These are phyloP conservation scores for Gonatopus flavifemur DNA, from an alignment of 1,140 invertebrate genomes.

Conservation along the genomic window DNA sequence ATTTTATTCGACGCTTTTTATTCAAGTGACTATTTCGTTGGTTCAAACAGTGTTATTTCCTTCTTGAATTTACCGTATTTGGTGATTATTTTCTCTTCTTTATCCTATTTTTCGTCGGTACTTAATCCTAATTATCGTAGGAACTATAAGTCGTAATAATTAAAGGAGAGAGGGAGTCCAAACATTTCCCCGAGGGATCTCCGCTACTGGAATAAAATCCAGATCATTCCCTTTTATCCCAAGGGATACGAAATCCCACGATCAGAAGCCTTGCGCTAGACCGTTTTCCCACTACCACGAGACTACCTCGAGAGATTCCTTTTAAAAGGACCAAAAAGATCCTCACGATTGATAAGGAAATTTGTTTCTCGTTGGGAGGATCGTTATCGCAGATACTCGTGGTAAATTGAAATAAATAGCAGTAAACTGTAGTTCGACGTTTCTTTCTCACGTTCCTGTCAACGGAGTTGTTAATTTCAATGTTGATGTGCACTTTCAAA, in stretches of 20 bases:
- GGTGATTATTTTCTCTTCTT: no score
- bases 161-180: conserved; percentile 42
- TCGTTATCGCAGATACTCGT: conserved; percentile 44
- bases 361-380: conserved; percentile 17
- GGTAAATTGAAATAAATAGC: conserved; percentile 26
- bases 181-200: conserved; percentile 33
- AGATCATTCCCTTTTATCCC: conserved; percentile 37
- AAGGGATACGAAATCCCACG: conserved; percentile 32
- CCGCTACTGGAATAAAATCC: conserved; percentile 43
- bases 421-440: neutral
- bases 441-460: no score
- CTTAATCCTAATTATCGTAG: conserved; percentile 24
- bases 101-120: no score
- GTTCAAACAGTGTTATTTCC: no score
- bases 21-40: no score
- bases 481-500: no score
- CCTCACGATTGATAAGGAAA: conserved; percentile 28
- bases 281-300: conserved; percentile 21
- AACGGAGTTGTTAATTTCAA: no score
- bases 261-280: conserved; percentile 23
- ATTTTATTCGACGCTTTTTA: no score
- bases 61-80: no score
- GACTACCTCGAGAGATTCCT: neutral
- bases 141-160: conserved; percentile 44
- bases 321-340: conserved; percentile 12